These are phyloP conservation scores for Peucedramus taeniatus DNA, from an alignment of 2,113 vertebrate genomes.

Conservation along the genomic window DNA sequence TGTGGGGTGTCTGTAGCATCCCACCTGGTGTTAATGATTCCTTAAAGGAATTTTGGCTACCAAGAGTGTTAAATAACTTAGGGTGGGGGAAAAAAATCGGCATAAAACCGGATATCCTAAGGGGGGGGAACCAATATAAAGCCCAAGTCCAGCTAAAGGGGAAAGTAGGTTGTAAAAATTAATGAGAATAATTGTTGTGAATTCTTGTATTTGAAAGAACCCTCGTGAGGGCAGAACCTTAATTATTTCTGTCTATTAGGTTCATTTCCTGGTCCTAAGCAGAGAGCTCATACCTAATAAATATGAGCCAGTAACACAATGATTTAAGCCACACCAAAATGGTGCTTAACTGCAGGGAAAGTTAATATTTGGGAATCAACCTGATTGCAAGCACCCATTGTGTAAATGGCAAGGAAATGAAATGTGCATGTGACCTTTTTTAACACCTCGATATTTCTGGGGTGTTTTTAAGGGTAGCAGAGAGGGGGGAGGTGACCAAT, in stretches of 20 bases:
- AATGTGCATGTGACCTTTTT: conserved; percentile 58
- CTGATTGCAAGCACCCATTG: conserved; percentile 64
- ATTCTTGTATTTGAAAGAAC: conserved; percentile 71
- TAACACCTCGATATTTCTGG: conserved; percentile 73
- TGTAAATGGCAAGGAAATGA: conserved; percentile 61
- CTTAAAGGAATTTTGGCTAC: background rate
- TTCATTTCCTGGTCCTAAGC: conserved; percentile 77
- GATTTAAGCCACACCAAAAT: conserved; percentile 63
- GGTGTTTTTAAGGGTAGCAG: background rate
- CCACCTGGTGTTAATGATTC: background rate
- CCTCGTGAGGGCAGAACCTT: conserved; percentile 69
- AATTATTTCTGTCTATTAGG: conserved; percentile 79
- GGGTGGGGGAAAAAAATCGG: background rate
- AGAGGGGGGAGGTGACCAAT: background rate
- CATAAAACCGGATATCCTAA: conserved; percentile 60
- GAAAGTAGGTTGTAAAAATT: conserved; percentile 76
- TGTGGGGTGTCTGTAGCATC: background rate
- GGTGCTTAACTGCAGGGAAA: conserved; percentile 52
- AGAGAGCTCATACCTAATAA: conserved; percentile 74
- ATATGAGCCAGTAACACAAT: conserved; percentile 62
- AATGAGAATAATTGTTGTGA: conserved; percentile 80
- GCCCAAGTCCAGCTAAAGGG: conserved; percentile 38
- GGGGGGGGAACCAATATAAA: conserved; percentile 46
- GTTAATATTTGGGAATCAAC: conserved; percentile 55
- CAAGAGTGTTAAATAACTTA: background rate